Base-by-base conservation (phyloP, 2,888 invertebrate genomes). In the Tinea pellionella region DNA sequence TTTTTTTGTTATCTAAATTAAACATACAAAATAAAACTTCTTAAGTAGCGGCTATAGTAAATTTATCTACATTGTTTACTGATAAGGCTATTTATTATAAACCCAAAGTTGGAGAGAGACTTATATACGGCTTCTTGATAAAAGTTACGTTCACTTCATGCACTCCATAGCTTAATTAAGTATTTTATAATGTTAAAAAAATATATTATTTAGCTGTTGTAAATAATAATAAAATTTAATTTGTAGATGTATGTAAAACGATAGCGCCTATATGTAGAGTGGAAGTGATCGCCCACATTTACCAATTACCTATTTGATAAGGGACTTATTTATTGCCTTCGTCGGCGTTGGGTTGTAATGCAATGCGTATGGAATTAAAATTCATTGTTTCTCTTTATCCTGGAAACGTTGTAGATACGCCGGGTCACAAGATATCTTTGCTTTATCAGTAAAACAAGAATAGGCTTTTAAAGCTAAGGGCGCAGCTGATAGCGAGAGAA, bases 351-450 rank as follows among this genome's bases (percentile, higher is more conserved):
- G 8, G 53, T 53, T 53, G 53, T 24, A 53, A 68, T 68, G 69
- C 67, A 69, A 68, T 68, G 69, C 70, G 68, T 67, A 71, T 72
- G 69, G 77, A 83, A 83, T 86, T 87, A 83, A 85, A 87, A 85
- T 85, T 84, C 86, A 86, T 85, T 85, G 85, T 86, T 79, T 78
- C 70, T 75, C 77, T 86, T 43, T 85, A 85, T 86, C 85, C 86
- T 80, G 75, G 70, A 74, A 77, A 74, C 70, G 73, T 43, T 41
- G 71, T 67, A 76, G 78, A 78, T 77, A 77, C 74, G 71, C 69
- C 66, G 77, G 85, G 84, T 86, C 85, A 83, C 70, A 66, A 70
- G 77, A 81, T 84, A 84, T 83, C 82, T 77, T 66, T 65, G 70
- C 69, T 73, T 85, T 86, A 87, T 86, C 87, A 75, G 59, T 57